Conservation (phyloP, 2,113 vertebrate species). For the Tenrec ecaudatus region DNA sequence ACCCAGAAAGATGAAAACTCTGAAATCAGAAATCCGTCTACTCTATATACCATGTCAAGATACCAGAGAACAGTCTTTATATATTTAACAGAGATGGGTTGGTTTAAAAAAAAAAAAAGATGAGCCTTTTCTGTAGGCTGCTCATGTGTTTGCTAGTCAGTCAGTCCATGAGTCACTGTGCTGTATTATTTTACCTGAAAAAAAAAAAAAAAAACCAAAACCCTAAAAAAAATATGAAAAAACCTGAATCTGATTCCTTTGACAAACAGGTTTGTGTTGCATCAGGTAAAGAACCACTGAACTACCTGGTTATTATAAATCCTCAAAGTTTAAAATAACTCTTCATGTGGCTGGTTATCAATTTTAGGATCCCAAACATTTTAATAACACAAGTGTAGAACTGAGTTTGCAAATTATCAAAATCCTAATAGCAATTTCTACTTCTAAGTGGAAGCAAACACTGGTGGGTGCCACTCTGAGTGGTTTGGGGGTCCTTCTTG, state of each 20-base stretch:
- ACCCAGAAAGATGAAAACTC: slow-evolving; percentile 45
- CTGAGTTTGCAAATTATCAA: slow-evolving; percentile 15
- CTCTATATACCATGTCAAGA: neutral
- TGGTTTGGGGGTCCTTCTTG: too few relatives aligned
- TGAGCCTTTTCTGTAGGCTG: neutral
- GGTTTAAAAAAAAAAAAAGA: neutral
- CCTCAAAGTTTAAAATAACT: slow-evolving; percentile 46
- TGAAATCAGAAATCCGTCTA: neutral
- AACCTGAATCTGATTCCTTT: slow-evolving; percentile 28
- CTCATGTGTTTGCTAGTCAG: neutral
- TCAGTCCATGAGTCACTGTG: neutral
- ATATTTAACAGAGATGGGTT: neutral
- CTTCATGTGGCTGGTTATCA: neutral
- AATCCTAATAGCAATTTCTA: neutral
- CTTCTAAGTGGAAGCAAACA: slow-evolving; percentile 42
- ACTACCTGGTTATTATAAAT: neutral
- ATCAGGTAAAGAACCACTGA: neutral
- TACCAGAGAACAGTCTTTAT: neutral
- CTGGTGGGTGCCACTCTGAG: neutral
- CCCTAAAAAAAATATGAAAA: too few relatives aligned
- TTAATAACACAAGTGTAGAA: slow-evolving; percentile 33
- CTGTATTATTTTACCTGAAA: neutral
- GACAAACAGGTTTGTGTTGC: neutral
- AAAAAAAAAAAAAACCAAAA: neutral
- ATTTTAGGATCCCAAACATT: slow-evolving; percentile 11